These are phyloP conservation scores for Leptestheria dahalacensis DNA, from an alignment of 1,140 invertebrate species.

Conservation along the genomic window DNA sequence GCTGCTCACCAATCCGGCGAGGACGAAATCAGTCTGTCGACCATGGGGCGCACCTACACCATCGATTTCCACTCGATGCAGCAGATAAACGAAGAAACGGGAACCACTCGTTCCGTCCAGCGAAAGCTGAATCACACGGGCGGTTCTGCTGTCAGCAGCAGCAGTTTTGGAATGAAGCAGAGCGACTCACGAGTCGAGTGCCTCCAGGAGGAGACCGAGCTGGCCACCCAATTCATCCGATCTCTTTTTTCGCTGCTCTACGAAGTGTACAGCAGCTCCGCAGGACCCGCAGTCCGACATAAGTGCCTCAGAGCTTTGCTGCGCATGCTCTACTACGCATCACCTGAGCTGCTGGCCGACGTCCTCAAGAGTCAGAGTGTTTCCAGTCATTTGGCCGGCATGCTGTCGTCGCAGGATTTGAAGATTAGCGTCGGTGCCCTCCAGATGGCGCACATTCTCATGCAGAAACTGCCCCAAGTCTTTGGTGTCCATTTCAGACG, in stretches of 20 bases:
- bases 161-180: constrained; percentile 7
- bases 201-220: constrained; percentile 44
- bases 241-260: constrained; percentile 82
- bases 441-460: constrained; percentile 89
- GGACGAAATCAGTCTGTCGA: constrained; percentile 83
- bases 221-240: constrained; percentile 63
- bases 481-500: constrained; percentile 88
- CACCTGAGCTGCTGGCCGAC: constrained; percentile 64
- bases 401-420: constrained; percentile 90
- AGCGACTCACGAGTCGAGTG: constrained; percentile 49
- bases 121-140: constrained; percentile 34
- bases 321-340: constrained; percentile 88
- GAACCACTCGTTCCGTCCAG: constrained; percentile 78
- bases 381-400: constrained; percentile 91
- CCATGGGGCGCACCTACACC: constrained; percentile 80
- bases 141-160: neutral
- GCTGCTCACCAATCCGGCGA: constrained; percentile 83
- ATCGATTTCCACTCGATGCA: constrained; percentile 94
- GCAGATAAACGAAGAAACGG: constrained; percentile 95
- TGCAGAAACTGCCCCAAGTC: constrained; percentile 86
- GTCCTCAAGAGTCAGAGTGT: constrained; percentile 86
- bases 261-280: constrained; percentile 93
- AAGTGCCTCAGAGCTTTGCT: constrained; percentile 89
- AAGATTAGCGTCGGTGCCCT: constrained; percentile 92
- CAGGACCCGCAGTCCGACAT: constrained; percentile 89